Base-by-base conservation (phyloP, 2,888 invertebrate genomes). In the Sarcophaga carnaria region DNA sequence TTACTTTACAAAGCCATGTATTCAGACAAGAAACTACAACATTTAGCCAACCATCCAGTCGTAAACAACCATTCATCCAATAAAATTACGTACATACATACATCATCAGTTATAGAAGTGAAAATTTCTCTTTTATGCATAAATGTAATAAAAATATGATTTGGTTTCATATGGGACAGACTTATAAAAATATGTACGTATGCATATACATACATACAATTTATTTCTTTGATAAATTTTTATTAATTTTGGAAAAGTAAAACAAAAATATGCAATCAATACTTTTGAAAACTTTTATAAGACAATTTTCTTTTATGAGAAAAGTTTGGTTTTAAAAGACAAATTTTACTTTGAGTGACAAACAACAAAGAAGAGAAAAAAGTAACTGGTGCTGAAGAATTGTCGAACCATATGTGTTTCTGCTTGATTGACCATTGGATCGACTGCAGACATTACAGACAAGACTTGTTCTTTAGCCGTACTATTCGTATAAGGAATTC, bases 51-150 rank as follows among this genome's bases (percentile, higher is more conserved):
- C 66, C 37, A 72, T 76, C 37, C 37, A 25, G 17, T 17, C 17
- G 17, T 47, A 27, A 14, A 11, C 45, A 77, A 17, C 11, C 62
- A 54, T 37, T 54, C 27, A 76, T n/a, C 11, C 74, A 71, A 77
- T 62, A 69, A 20, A 71, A 76, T 8, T 37, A 2, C 37, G 37
- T 22, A 66, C 25, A 64, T 67, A 60, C 22, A 27, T 37, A 37
- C 37, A 37, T 37, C 10, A 37, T 37, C 37, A 37, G 37, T 62
- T 14, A 54, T 4, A 17, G 17, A 76, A 76, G 54, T 70, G 49
- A 76, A 81, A 80, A 37, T 81, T 83, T 83, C 71, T 49, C 71
- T 71, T 72, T 83, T 20, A 8, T 37, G 37, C 37, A 37, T 25
- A 60, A 59, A 71, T 77, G 70, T 11, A 25, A 77, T 63, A 54